These are phyloP conservation scores for Sula dactylatra DNA, from an alignment of 2,113 vertebrate genomes.

Conservation along the genomic window DNA sequence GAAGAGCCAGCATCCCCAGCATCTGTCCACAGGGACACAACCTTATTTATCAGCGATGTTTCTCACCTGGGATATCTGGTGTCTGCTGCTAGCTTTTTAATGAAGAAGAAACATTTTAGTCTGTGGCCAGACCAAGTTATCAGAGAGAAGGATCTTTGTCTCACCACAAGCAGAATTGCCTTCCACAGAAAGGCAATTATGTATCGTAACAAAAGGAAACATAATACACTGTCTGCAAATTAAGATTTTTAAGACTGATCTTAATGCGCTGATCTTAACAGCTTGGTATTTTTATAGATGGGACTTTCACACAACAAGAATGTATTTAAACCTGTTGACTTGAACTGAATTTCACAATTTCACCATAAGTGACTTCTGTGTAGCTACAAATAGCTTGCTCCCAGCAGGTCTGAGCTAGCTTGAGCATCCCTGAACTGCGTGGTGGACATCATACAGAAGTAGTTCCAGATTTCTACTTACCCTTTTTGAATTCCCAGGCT, in stretches of 20 bases:
- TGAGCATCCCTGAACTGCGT: neutral
- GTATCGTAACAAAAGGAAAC: neutral
- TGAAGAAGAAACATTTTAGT: neutral
- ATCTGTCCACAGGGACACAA: rapidly evolving
- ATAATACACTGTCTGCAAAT: neutral
- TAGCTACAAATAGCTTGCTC: neutral
- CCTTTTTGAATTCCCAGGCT: neutral
- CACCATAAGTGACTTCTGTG: neutral
- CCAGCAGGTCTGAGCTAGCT: neutral
- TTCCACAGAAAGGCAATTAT: neutral
- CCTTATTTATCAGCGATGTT: rapidly evolving
- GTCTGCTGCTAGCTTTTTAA: neutral
- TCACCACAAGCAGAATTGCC: neutral
- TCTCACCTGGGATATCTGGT: neutral
- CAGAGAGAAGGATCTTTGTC: neutral
- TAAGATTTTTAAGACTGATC: neutral
- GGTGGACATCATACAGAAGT: neutral
- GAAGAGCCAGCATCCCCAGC: neutral
- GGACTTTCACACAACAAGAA: neutral
- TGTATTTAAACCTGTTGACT: neutral
- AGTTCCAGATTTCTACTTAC: neutral
- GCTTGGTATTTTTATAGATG: neutral
- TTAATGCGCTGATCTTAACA: neutral
- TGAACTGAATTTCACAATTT: neutral
- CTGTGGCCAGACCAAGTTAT: neutral